A percentile compares a stretch with the other conserved stretches of the same genome.
Evolutionary conservation across 23 tunicate genomes (phyloP).

Genomic region (Clavelina lepadiformis): DNA sequence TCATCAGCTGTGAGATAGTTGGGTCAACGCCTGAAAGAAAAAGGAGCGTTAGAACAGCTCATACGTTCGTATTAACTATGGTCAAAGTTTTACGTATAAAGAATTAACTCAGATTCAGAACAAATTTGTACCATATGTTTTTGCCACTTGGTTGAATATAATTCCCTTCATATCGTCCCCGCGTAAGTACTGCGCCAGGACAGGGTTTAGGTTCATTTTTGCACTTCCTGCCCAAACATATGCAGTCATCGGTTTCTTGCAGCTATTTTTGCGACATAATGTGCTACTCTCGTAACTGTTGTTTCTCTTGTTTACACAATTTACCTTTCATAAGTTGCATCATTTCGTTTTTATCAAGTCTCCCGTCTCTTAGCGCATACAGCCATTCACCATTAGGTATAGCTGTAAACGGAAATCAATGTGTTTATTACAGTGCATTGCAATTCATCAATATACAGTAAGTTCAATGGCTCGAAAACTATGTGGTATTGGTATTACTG

Average conservation of each 20-base stretch:
- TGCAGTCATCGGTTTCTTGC: too few relatives aligned
- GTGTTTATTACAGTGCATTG: too few relatives aligned
- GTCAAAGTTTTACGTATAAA: background rate
- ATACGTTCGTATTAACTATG: background rate
- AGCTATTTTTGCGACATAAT: too few relatives aligned
- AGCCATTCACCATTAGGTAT: constrained; percentile 37
- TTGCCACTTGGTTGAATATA: constrained; percentile 25
- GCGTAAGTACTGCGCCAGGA: constrained; percentile 5
- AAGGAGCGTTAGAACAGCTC: background rate
- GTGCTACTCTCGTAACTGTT: too few relatives aligned
- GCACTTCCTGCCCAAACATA: too few relatives aligned
- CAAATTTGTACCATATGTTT: constrained; percentile 18
- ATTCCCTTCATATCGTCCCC: constrained; percentile 17
- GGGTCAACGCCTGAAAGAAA: constrained; percentile 46
- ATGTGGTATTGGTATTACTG: background rate
- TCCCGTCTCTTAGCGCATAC: constrained; percentile 39
- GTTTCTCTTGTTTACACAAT: too few relatives aligned
- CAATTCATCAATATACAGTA: background rate
- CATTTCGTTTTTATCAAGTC: constrained; percentile 24
- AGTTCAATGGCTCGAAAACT: background rate
- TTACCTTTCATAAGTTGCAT: constrained; percentile 20
- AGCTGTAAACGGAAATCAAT: constrained; percentile 7
- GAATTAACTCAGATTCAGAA: background rate
- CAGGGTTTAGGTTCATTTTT: constrained; percentile 7
- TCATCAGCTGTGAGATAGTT: constrained; percentile 32